Evolutionary conservation across 1,140 invertebrate species (phyloP), one percentile per base, ranked within the genome.

Genomic region (Brachionus paranguensis): DNA sequence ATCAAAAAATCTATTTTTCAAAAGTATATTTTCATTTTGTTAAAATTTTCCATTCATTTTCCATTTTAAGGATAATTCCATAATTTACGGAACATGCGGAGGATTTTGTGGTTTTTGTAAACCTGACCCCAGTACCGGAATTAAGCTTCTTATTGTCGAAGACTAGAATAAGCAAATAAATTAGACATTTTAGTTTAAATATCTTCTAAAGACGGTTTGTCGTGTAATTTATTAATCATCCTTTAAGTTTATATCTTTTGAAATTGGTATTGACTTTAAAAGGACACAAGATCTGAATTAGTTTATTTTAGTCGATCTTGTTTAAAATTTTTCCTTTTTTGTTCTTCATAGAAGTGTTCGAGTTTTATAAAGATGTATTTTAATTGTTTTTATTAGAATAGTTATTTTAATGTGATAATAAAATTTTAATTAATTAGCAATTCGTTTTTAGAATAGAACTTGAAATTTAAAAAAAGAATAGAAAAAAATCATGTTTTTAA

Each of bases 41-140:
- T 17, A 74, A 17, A 45, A 74, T 24, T 20, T 47, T n/a, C 14
- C 11, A 50, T 27, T 45, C 29, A 50, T 27, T 76, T 50, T 20
- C n/a, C 33, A 37, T 76, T 53, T 27, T 27, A 64, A 81, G 78
- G 78, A 81, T 47, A 41, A 68, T 60, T 68, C 53, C 24, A 64
- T 45, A 64, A 37, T 81, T 41, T 64, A 64, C 37, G 78, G 78
- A 20, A 81, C 53, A 45, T 81, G 78, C 65, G 78, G 78, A 41
- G 78, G 78, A 33, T 68, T 81, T 33, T 81, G 78, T 68, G 78
- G 78, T 37, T 81, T 81, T 47, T 81, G 78, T 64, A 37, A 47
- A 41, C 78, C 78, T 14, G 78, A 81, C 29, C 78, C 78, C 12
- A 81, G 8, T 20, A 68, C 27, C n/a, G 78, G 78, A 11, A 64